Evolutionary conservation across 2,888 invertebrate species (phyloP), one percentile per base, ranked within the genome.

Genomic region (Synergus laeviventris): DNA sequence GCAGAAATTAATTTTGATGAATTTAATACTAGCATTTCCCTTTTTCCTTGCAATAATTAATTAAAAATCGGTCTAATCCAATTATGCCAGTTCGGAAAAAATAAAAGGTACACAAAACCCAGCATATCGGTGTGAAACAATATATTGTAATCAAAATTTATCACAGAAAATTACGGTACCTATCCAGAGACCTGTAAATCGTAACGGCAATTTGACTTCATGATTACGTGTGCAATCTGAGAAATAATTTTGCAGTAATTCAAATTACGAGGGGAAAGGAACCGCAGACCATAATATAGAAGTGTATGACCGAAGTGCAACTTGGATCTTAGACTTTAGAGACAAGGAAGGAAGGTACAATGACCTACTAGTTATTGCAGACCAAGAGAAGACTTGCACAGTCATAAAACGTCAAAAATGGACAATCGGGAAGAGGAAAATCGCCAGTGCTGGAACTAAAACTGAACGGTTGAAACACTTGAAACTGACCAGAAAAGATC

Each of bases 321-420:
- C 24, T 16, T 36, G n/a, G 45, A 11, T n/a, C n/a, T 49, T n/a
- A 49, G 45, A 16, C 45, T 45, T 21, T 56, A 56, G 21, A 56
- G 56, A 77, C 24, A 86, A 86, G 39, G 84, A 82, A 83, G 74
- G 74, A 21, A 79, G 73, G 11, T 83, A 86, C 66, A 75, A 84
- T 16, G 61, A 80, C 5, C 73, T 73, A 73, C 81, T 1, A 74
- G 80, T 0, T 85, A 79, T 21, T 84, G 83, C 31, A 85, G 84
- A 4, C 56, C 82, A 2, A 76, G 49, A 12, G 80, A 82, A 54
- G 24, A 70, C 49, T 70, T n/a, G 31, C 11, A 21, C 24, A 70
- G 70, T 49, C 70, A 70, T 70, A 70, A 70, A 70, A 70, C 70
- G 70, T 70, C 70, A 49, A 70, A 70, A 70, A 70, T 70, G 49